phyloP scores from a whole-genome alignment of 2,888 invertebrate genomes.

The Synergus laeviventris region DNA sequence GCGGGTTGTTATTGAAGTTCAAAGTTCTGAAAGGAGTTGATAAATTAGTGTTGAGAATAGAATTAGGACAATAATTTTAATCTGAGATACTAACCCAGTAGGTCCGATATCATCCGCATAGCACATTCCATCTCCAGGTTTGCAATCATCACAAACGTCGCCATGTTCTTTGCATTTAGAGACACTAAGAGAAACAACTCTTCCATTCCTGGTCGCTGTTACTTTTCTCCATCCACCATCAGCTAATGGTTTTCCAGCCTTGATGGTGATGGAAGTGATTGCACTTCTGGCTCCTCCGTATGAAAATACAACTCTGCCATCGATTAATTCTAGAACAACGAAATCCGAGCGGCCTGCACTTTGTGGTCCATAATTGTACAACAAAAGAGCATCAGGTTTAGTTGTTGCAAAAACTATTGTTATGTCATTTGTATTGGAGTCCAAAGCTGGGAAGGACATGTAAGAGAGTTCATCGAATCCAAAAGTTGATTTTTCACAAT shows the following conservation, averaged over 20 bases:
- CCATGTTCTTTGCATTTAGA: constrained; percentile 90
- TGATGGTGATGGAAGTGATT: constrained; percentile 87
- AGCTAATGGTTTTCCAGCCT: constrained; percentile 81
- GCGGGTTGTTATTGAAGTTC: constrained; percentile 92
- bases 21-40: constrained; percentile 83
- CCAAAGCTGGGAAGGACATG: constrained; percentile 91
- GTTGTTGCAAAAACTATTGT: constrained; percentile 94
- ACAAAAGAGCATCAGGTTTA: constrained; percentile 89
- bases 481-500: constrained; percentile 93
- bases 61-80: constrained; percentile 19
- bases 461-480: constrained; percentile 94
- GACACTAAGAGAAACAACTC: constrained; percentile 90
- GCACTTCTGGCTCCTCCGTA: constrained; percentile 93
- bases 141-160: constrained; percentile 90
- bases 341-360: constrained; percentile 94
- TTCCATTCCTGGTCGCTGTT: constrained; percentile 92
- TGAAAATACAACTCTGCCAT: constrained; percentile 91
- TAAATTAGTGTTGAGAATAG: constrained; percentile 7
- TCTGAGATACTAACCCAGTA: constrained; percentile 84
- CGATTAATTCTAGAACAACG: constrained; percentile 91
- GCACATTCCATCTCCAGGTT: constrained; percentile 88
- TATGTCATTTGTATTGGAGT: constrained; percentile 93
- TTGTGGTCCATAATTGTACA: constrained; percentile 94
- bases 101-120: constrained; percentile 92
- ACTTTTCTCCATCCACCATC: constrained; percentile 95